phyloP scores from a whole-genome alignment of 2,888 invertebrate species.

The Tiliacea aurago region DNA sequence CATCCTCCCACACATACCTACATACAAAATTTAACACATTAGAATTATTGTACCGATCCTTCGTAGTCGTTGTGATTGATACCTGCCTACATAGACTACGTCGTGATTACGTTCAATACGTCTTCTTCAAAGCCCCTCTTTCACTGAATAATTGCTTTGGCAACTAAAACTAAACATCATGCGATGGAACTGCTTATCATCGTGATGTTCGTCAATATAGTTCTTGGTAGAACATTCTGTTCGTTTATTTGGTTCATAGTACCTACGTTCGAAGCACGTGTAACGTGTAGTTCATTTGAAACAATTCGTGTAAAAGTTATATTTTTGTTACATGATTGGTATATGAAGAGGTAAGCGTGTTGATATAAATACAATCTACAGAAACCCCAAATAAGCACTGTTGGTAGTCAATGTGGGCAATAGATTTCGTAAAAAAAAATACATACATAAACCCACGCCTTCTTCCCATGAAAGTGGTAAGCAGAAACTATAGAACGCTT shows the following conservation, averaged over 20 bases:
- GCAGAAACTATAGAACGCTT: no score
- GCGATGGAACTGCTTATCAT: slow-evolving; percentile 17
- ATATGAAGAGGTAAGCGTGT: background rate
- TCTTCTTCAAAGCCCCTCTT: slow-evolving; percentile 43
- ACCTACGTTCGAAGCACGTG: background rate
- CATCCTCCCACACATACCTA: slow-evolving; percentile 1
- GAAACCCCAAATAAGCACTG: no score
- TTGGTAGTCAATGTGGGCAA: no score
- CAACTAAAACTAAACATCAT: slow-evolving; percentile 38
- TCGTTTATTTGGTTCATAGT: slow-evolving; percentile 12
- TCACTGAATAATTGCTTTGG: slow-evolving; percentile 45
- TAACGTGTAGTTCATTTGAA: background rate
- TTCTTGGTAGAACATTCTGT: slow-evolving; percentile 1
- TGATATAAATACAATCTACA: background rate
- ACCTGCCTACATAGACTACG: slow-evolving; percentile 34
- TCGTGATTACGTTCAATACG: slow-evolving; percentile 43
- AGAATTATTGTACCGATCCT: slow-evolving; percentile 46
- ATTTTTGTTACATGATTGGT: background rate
- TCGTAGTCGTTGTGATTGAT: slow-evolving; percentile 49
- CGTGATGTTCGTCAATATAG: slow-evolving; percentile 2
- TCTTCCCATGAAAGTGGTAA: no score
- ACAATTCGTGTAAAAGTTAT: background rate
- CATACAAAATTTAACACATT: background rate
- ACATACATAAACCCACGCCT: no score
- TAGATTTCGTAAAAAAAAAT: no score